Evolutionary conservation across 2,888 invertebrate species (phyloP).

Genomic region (Chirona hameri): DNA sequence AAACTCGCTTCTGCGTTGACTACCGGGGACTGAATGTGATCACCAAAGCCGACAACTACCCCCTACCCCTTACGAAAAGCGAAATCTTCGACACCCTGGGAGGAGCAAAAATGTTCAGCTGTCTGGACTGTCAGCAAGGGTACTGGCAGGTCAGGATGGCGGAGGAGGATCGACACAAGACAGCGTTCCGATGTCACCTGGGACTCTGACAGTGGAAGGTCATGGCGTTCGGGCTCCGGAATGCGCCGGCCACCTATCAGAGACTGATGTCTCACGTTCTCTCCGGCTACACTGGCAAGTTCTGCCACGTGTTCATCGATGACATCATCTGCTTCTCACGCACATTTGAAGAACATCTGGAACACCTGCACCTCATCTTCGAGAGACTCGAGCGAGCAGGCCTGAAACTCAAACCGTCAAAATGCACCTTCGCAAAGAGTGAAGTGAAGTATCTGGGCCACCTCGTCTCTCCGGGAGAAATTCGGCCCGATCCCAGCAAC

Average conservation of each 20-base stretch:
- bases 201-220: neutral
- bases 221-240: neutral
- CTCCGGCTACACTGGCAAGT: neutral
- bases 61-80: neutral
- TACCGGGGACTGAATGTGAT: neutral
- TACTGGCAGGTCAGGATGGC: neutral
- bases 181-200: neutral
- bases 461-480: neutral
- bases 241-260: neutral
- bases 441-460: neutral
- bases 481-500: neutral
- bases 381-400: neutral
- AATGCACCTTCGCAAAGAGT: neutral
- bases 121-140: neutral
- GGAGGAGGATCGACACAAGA: neutral
- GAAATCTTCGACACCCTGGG: constrained; percentile 4
- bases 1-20: neutral
- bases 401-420: neutral
- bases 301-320: neutral
- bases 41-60: neutral
- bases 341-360: neutral
- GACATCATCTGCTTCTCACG: neutral
- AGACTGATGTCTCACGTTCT: neutral
- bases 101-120: neutral
- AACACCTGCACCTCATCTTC: neutral